A percentile compares a stretch with the other conserved stretches of the same genome.
Conservation (phyloP, 2,113 vertebrate genomes). For the Okapia johnstoni region DNA sequence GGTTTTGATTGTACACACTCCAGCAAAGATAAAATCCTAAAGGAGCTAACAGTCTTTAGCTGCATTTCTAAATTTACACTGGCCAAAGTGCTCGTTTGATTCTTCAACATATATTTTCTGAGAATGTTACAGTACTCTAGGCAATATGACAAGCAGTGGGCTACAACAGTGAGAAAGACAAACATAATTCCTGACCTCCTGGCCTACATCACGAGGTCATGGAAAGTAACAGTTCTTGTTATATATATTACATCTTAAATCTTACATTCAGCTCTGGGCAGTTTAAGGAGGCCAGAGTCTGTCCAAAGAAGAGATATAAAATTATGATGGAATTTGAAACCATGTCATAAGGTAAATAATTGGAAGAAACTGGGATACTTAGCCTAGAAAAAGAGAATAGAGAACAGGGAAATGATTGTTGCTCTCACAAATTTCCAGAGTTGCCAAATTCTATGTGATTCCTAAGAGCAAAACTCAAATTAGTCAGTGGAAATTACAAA, state of each 20-base stretch:
- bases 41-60: neutral
- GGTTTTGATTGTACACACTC: neutral
- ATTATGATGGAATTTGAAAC: slow-evolving; percentile 29
- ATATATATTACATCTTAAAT: neutral
- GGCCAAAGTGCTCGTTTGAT: neutral
- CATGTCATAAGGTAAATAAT: neutral
- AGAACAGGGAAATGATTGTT: neutral
- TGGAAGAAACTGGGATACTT: neutral
- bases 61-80: neutral
- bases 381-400: neutral
- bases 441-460: neutral
- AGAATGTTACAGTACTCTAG: neutral
- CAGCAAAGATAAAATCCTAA: slow-evolving; percentile 27
- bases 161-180: neutral
- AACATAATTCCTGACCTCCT: neutral
- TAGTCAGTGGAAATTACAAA: neutral
- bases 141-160: neutral
- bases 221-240: neutral
- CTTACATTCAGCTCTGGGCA: neutral
- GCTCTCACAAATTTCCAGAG: slow-evolving; percentile 2
- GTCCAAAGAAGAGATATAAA: neutral
- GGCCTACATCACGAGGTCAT: neutral
- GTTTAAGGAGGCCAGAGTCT: neutral
- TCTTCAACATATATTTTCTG: neutral
- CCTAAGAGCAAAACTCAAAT: neutral